Base-by-base conservation (phyloP, 37 sponge, comb jelly and placozoan species). In the Ianthella basta region DNA sequence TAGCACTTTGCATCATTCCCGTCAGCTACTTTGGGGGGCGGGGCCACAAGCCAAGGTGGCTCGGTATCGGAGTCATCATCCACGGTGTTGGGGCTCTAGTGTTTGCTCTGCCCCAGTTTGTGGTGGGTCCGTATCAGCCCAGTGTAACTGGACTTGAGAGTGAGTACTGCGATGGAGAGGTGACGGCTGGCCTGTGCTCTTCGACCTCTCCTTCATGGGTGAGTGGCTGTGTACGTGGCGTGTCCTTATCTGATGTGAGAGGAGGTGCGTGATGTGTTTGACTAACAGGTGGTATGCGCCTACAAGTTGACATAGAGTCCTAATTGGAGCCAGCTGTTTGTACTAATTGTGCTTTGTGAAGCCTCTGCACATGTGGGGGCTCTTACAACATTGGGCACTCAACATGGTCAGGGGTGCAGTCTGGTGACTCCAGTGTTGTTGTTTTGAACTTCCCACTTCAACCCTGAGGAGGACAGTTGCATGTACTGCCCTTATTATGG, bases 11-110 rank as follows among this genome's bases (percentile, higher is more conserved):
- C n/a, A 73, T 90, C 15, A 41, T 90, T 21, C 84, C 89, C 66
- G 84, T 88, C 81, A 95, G 91, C 86, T 92, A 95, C 61, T 92
- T 92, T 80, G 96, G 93, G 19, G 96, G 94, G 56, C 75, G 79
- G 33, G 83, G 91, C 20, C 93, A 95, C 83, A 95, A 95, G 61
- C 93, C 93, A 12, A 70, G 87, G 25, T 92, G 88, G 91, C 81
- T 95, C 44, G 93, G 93, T 0, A 57, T 87, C 27, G 84, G 90
- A 63, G 61, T 69, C 59, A 59, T 94, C 59, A 60, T 94, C 33
- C 86, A 86, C 66, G 94, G 89, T 4, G 25, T 83, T 2, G 94
- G 91, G 0, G 84, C 90, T 21, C 33, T 90, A 14, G 82, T 92
- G 44, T 95, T 92, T 84, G 82, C 96, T 6, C 75, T 90, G 3